These are phyloP conservation scores for Psilanteris sp. DNA, from an alignment of 1,140 invertebrate genomes.

Conservation along the genomic window DNA sequence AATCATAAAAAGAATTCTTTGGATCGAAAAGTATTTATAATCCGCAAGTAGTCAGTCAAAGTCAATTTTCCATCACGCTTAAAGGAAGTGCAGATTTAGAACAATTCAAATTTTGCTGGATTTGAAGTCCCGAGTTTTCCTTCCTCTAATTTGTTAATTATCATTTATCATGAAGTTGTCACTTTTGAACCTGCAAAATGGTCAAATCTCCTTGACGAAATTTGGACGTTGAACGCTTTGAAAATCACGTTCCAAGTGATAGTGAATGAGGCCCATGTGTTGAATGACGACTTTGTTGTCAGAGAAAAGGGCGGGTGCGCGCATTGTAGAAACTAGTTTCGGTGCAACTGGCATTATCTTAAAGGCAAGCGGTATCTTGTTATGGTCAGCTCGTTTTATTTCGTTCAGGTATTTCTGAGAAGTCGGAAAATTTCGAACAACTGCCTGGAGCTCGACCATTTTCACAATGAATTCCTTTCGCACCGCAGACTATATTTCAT, in stretches of 20 bases:
- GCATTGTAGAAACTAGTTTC: slow-evolving; percentile 50
- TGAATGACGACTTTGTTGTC: slow-evolving; percentile 55
- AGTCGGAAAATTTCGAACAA: slow-evolving; percentile 37
- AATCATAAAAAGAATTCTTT: no score
- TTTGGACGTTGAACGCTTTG: not conserved
- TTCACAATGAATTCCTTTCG: slow-evolving; percentile 7
- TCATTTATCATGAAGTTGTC: slow-evolving; percentile 7
- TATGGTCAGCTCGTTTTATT: slow-evolving; percentile 48
- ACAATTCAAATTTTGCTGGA: no score
- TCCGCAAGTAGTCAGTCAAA: no score
- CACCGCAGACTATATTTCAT: not conserved
- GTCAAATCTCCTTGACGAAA: slow-evolving; percentile 12
- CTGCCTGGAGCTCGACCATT: not conserved
- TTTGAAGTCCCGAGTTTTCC: no score
- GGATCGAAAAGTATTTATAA: no score
- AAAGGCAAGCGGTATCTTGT: slow-evolving; percentile 41
- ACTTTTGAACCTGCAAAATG: slow-evolving; percentile 3
- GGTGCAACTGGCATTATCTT: slow-evolving; percentile 54
- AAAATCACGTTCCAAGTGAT: slow-evolving; percentile 51
- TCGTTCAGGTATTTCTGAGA: slow-evolving; percentile 32
- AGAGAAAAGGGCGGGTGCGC: slow-evolving; percentile 45
- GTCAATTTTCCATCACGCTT: no score
- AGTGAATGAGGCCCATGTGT: slow-evolving; percentile 42
- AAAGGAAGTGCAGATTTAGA: not conserved
- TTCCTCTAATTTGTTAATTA: no score